Evolutionary conservation across 1,140 invertebrate genomes (phyloP).

Genomic region (Ceratosolen fusciceps): DNA sequence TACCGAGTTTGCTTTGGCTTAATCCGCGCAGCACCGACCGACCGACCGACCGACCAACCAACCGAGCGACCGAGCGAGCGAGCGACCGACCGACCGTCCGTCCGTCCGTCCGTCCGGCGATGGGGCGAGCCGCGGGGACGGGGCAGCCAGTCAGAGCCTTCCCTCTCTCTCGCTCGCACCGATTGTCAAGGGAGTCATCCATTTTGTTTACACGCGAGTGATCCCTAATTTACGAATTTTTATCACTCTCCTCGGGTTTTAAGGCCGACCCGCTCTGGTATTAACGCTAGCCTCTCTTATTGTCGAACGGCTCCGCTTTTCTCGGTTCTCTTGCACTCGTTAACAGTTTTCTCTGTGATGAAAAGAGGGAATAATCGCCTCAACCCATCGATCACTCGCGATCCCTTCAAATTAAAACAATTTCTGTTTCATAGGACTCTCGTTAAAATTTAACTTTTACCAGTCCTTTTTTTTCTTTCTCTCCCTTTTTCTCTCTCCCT

Average conservation of each 20-base stretch:
- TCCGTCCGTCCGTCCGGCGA: too few relatives aligned
- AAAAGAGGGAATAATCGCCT: background rate
- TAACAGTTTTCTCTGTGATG: conserved; percentile 7
- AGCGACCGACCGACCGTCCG: too few relatives aligned
- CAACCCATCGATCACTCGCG: background rate
- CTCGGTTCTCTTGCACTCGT: background rate
- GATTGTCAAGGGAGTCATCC: conserved; percentile 61
- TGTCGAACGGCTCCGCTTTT: background rate
- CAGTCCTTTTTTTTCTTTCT: background rate
- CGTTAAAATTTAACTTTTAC: background rate
- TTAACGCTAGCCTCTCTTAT: background rate
- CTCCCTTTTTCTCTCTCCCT: background rate
- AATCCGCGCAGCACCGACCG: background rate
- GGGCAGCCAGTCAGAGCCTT: background rate
- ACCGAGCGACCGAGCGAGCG: too few relatives aligned
- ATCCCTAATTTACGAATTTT: conserved; percentile 51
- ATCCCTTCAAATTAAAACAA: background rate
- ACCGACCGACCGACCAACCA: background rate
- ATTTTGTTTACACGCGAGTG: conserved; percentile 61
- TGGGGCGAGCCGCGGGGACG: background rate
- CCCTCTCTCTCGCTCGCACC: conserved; percentile 17
- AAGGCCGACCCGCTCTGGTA: background rate
- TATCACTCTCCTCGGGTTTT: conserved; percentile 32
- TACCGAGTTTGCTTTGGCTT: background rate
- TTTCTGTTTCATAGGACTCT: background rate